Conservation (phyloP, 2,888 invertebrate species). For the Melipona beecheii region DNA sequence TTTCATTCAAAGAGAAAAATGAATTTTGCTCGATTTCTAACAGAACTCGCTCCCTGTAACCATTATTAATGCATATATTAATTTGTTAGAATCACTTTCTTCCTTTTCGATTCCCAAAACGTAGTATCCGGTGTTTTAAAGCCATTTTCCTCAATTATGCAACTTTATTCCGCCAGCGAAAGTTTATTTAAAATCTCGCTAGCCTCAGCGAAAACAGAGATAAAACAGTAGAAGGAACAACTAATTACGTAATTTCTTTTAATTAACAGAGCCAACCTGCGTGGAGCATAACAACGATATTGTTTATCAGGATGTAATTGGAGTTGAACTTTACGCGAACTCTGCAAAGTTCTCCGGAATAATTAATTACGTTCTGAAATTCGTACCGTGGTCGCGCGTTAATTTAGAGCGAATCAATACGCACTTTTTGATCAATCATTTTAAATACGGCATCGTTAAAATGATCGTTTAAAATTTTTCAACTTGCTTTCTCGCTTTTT, state of each 20-base stretch:
- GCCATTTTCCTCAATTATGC: background rate
- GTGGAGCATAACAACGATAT: background rate
- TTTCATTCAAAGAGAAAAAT: background rate
- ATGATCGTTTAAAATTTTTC: too few species aligned
- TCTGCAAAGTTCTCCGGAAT: background rate
- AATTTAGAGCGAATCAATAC: constrained; percentile 8
- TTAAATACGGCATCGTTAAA: too few species aligned
- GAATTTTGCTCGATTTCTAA: background rate
- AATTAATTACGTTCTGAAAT: background rate
- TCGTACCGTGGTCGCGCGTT: background rate
- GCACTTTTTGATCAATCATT: background rate
- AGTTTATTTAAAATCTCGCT: background rate
- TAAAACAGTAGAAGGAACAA: background rate
- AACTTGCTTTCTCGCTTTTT: too few species aligned
- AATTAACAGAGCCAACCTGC: background rate
- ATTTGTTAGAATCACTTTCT: background rate
- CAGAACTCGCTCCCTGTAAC: background rate
- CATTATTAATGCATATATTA: too few species aligned
- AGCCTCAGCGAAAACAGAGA: background rate
- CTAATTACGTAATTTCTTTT: background rate
- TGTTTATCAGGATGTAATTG: background rate
- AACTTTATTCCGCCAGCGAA: background rate
- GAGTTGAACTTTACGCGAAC: background rate
- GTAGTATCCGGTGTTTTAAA: background rate
- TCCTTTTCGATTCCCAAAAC: background rate